Conservation (phyloP, 2,888 invertebrate genomes). For the Tipula lateralis region DNA sequence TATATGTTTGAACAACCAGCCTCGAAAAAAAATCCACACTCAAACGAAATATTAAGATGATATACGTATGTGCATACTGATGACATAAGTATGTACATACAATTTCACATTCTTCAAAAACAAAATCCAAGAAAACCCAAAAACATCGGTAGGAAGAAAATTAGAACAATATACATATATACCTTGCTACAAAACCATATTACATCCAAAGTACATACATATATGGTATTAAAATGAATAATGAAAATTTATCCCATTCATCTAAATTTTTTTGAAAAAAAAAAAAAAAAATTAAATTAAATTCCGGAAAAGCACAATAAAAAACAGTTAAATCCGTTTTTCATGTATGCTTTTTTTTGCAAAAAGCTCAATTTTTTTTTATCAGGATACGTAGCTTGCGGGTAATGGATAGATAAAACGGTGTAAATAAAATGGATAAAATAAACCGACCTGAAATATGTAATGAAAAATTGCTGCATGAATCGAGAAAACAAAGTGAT, state of each 20-base stretch:
- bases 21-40: too few species aligned
- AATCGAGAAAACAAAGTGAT: neutral
- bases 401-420: slow-evolving; percentile 11
- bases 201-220: neutral
- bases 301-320: slow-evolving; percentile 19
- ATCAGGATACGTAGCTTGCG: slow-evolving; percentile 1
- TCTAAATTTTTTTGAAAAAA: neutral
- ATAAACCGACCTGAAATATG: slow-evolving; percentile 1
- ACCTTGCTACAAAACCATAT: neutral
- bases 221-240: neutral
- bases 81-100: too few species aligned
- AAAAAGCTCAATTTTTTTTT: neutral
- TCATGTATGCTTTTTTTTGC: neutral
- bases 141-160: neutral
- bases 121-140: too few species aligned
- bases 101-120: too few species aligned
- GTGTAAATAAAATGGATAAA: slow-evolving; percentile 12
- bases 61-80: too few species aligned
- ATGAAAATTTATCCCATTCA: slow-evolving; percentile 1
- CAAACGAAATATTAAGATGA: too few species aligned
- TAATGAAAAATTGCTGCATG: slow-evolving; percentile 11
- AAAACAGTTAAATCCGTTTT: slow-evolving; percentile 4
- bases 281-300: neutral
- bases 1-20: too few species aligned
- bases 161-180: neutral